Base-by-base conservation (phyloP, 2,888 invertebrate species). In the Erebia aethiops region DNA sequence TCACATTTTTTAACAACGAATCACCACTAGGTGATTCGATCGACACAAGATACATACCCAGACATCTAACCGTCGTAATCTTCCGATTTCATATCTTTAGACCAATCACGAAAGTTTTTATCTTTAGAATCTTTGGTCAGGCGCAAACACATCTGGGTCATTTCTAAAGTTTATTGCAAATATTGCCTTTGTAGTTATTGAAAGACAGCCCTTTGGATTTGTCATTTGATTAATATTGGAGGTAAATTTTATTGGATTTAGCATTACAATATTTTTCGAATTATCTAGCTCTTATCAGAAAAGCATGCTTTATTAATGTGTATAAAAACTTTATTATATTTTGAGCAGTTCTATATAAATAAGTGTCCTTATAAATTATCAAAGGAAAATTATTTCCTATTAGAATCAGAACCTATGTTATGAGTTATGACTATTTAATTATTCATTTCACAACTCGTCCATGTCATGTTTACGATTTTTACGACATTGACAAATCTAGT, bases 1-100 rank as follows among this genome's bases (percentile, higher is more conserved):
- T 5, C n/a, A 51, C 5, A 7, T 7, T 51, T 51, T n/a, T 51
- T 51, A 8, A n/a, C 7, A n/a, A 54, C 18, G 18, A 18, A 52
- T 52, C 10, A 54, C 83, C 83, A 86, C 85, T 88, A 87, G 81
- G 72, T 77, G 73, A 79, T 78, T 77, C 79, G 35, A 77, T 77
- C 79, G 79, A 80, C 77, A 79, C 82, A 80, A 82, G 83, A 84
- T 83, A 18, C 78, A 65, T 66, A 62, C 41, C 69, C 69, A 73
- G 64, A 73, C 70, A 64, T 71, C 49, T 69, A 49, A 52, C 49
- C 49, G 60, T 51, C 57, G 54, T 70, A 70, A 74, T 74, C 69
- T 67, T 49, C 58, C 18, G 51, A 18, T 49, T 43, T 63, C 9
- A 54, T 61, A 61, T 61, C 68, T 60, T 49, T 35, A 61, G 61